Evolutionary conservation across 1,140 invertebrate species (phyloP), one percentile per base, ranked within the genome.

Genomic region (Trinorchestia longiramus): DNA sequence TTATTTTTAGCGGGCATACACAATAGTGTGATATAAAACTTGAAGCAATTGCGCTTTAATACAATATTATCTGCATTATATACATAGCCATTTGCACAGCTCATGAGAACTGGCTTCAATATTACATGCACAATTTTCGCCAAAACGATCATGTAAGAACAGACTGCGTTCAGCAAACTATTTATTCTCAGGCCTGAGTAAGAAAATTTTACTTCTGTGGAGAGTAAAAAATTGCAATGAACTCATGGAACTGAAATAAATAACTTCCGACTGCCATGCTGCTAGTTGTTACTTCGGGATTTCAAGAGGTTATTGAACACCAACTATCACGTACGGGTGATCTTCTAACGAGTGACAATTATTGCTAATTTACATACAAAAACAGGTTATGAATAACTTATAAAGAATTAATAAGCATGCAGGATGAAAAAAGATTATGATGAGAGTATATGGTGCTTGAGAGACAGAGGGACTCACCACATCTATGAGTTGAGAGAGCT

Each of bases 401-500:
- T 3, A 28, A 11, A 11, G 62, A 36, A 77, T 77, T 77, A 77
- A 77, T 36, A 28, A 77, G 1, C 62, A 36, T 77, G 62, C 62
- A 19, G 62, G 62, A 77, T 11, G 36, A 36, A 77, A 77, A 36
- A 1, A 77, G 36, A 77, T 77, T 36, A 77, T 77, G 11, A 77
- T 77, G 3, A 36, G 11, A 77, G 62, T 19, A 77, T 3, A 19
- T 36, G 62, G 36, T 77, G 62, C 62, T 77, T 77, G 62, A 77
- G 15, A 77, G 62, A 77, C 6, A 41, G 88, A 43, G 88, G n/a
- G 41, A 96, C 99, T 99, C 98, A 99, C 99, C 97, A 99, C 99
- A 97, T 99, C 99, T 97, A 99, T 99, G 97, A 99, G 98, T 98
- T 99, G 99, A 97, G 99, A 99, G 95, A 99, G 98, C 97, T 98